These are phyloP conservation scores for Capromys pilorides DNA, from an alignment of 2,797 vertebrate species.

Conservation along the genomic window DNA sequence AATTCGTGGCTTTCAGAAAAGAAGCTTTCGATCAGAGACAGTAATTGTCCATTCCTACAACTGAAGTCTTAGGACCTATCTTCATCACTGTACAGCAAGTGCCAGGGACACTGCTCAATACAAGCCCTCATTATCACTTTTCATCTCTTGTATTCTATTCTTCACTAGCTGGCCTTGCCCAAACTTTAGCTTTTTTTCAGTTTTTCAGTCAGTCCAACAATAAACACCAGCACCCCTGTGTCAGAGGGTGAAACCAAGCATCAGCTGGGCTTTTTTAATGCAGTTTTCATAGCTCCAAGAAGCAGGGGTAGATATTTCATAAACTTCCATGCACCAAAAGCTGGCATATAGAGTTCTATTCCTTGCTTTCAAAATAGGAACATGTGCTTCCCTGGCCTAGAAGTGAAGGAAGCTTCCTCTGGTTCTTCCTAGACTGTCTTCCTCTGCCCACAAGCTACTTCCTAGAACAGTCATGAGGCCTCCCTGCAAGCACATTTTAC, in stretches of 20 bases:
- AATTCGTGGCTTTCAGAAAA: neutral
- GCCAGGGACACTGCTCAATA: neutral
- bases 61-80: neutral
- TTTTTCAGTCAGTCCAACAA: constrained; percentile 15
- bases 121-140: neutral
- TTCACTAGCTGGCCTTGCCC: neutral
- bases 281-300: neutral
- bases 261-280: neutral
- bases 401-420: constrained; percentile 22
- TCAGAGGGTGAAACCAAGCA: neutral
- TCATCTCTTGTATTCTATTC: neutral
- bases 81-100: neutral
- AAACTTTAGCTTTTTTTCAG: neutral
- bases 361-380: constrained; percentile 16
- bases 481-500: constrained; percentile 14
- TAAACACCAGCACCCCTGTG: neutral
- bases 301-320: neutral
- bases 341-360: neutral
- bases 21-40: neutral
- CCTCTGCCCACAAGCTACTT: constrained; percentile 63
- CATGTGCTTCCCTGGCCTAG: neutral
- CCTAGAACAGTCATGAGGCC: neutral
- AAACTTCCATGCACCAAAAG: neutral
- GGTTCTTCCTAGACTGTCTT: neutral
- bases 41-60: neutral